Evolutionary conservation across 2,113 vertebrate species (phyloP), one percentile per base, ranked within the genome.

Genomic region (Onychostoma macrolepis): DNA sequence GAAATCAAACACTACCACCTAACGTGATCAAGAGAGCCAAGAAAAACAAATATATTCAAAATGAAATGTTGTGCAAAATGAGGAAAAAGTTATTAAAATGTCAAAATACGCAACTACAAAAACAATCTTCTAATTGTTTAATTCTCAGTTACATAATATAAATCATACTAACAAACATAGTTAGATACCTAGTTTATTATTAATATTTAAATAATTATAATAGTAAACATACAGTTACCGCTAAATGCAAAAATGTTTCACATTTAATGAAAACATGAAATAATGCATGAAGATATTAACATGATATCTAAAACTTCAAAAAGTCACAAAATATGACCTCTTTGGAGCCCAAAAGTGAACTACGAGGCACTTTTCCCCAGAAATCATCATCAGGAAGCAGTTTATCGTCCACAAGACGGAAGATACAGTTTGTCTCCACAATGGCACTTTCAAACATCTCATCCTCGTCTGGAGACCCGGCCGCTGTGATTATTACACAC

Each of bases 381-480:
- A 95, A 97, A 41, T 98, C 97, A 28, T 99, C 98, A 58, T 97
- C 98, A 3, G 98, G 98, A 75, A 99, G 96, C 33, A 99, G 96
- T 87, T 97, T 99, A 93, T 99, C 98, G 0, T 97, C 97, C 83
- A 95, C 91, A 0, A 99, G 94, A 30, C 97, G 96, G 91, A 99
- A 99, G 91, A 97, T 97, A 58, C 98, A 99, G 92, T 99, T 99
- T n/a, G 98, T 99, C 94, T 99, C 98, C 92, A 99, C 97, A 2
- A 99, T 97, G 89, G 96, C 97, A 0, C 94, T 95, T 93, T 99
- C 98, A 80, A 98, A 99, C 78, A 96, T 95, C 91, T 99, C 98
- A 0, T 99, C 98, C 86, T 99, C 97, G 84, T 99, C 97, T 1
- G 97, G 96, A 75, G 93, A 96, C 85, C 98, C 98, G 0, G 97